Conservation (phyloP, 30 jellyfish, hydroid and myxozoan species). For the Aurelia sp. region DNA sequence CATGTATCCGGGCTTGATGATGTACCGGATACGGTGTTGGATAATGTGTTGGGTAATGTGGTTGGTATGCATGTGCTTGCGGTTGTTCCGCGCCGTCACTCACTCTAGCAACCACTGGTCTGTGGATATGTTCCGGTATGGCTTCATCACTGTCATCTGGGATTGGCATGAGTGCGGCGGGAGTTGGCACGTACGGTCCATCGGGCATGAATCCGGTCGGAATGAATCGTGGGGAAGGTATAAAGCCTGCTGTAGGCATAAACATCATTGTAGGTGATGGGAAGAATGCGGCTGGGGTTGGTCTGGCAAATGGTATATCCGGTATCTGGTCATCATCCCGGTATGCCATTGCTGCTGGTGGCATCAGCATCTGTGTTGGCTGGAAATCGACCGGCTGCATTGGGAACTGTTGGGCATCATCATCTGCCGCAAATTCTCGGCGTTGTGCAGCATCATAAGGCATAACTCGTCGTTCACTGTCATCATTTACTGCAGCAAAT, state of each 20-base stretch:
- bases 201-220: conserved; percentile 26
- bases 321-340: conserved; percentile 28
- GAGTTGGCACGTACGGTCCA: conserved; percentile 46
- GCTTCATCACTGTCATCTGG: not conserved
- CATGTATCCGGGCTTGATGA: conserved; percentile 8
- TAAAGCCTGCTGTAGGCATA: conserved; percentile 23
- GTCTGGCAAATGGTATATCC: conserved; percentile 51
- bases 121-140: conserved; percentile 4
- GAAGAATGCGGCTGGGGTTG: conserved; percentile 55
- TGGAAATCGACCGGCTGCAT: conserved; percentile 35
- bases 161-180: not conserved
- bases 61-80: conserved; percentile 9
- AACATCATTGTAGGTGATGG: conserved; percentile 66
- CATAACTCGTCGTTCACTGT: no score
- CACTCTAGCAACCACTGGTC: conserved; percentile 13
- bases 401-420: conserved; percentile 7
- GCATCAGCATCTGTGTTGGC: conserved; percentile 47
- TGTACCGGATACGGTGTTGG: not conserved
- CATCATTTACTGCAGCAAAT: not conserved
- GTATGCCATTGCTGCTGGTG: conserved; percentile 45
- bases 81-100: conserved; percentile 18
- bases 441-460: no score
- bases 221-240: conserved; percentile 34
- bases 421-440: not conserved
- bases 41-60: not conserved